These are phyloP conservation scores for Drosophila paranaensis DNA, from an alignment of 2,888 invertebrate species.

Conservation along the genomic window DNA sequence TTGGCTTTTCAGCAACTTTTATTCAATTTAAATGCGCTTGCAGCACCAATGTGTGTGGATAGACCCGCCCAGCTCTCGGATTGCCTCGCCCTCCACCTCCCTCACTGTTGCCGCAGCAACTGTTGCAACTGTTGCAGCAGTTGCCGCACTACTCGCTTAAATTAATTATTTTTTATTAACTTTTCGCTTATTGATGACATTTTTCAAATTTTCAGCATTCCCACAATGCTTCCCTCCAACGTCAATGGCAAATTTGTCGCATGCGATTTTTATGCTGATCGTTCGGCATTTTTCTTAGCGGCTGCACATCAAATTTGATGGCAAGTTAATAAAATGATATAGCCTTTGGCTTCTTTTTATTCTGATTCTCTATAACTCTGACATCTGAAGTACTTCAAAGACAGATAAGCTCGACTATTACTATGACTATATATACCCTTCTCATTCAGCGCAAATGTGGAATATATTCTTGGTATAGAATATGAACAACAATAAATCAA, in stretches of 20 bases:
- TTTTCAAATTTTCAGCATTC: slow-evolving; percentile 72
- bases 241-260: slow-evolving; percentile 72
- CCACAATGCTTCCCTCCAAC: slow-evolving; percentile 30
- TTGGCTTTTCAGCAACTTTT: slow-evolving; percentile 66
- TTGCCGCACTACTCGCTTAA: slow-evolving; percentile 59
- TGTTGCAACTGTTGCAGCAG: slow-evolving; percentile 21
- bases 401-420: not conserved
- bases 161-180: slow-evolving; percentile 81
- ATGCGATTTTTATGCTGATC: slow-evolving; percentile 71
- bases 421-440: too few relatives aligned
- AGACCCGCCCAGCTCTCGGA: slow-evolving; percentile 45
- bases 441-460: too few relatives aligned
- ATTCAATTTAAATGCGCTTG: slow-evolving; percentile 78
- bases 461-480: too few relatives aligned
- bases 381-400: not conserved
- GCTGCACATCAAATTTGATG: slow-evolving; percentile 60
- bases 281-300: slow-evolving; percentile 58
- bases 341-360: slow-evolving; percentile 40
- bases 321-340: slow-evolving; percentile 71
- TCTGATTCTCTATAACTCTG: slow-evolving; percentile 5
- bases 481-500: too few relatives aligned
- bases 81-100: not conserved
- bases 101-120: not conserved
- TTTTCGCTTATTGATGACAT: slow-evolving; percentile 79
- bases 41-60: slow-evolving; percentile 53